Evolutionary conservation across 2,888 invertebrate species (phyloP).

Genomic region (Stenolophus ochropezus): DNA sequence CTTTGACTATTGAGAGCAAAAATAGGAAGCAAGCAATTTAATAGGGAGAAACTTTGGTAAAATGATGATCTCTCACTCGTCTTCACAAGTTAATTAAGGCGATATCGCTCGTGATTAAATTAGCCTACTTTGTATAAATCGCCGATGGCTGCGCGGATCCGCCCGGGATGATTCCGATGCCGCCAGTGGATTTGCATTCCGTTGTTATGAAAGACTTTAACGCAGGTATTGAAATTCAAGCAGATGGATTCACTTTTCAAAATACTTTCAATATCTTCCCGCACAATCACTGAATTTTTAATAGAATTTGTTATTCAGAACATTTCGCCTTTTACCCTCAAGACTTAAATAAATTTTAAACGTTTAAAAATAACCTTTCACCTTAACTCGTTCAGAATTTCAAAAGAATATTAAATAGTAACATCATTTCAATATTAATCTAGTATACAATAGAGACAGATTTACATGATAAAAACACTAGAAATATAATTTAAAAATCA

Average conservation of each 20-base stretch:
- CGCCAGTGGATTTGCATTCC: constrained; percentile 16
- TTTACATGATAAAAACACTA: too few species aligned
- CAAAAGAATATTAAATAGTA: neutral
- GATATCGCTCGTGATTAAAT: constrained; percentile 46
- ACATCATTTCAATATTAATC: too few species aligned
- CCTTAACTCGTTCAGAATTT: neutral
- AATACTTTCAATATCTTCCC: constrained; percentile 25
- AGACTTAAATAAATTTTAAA: neutral
- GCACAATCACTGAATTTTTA: constrained; percentile 21
- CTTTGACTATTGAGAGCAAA: neutral
- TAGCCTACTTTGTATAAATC: constrained; percentile 37
- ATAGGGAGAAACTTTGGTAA: neutral
- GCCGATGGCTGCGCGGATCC: constrained; percentile 12
- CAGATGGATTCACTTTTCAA: constrained; percentile 26
- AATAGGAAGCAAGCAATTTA: neutral
- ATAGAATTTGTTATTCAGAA: constrained; percentile 27
- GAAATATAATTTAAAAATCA: too few species aligned
- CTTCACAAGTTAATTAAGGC: constrained; percentile 35
- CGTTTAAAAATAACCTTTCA: neutral
- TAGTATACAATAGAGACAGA: too few species aligned
- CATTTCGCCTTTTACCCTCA: neutral
- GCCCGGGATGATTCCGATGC: neutral
- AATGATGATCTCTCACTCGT: neutral
- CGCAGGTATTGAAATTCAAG: constrained; percentile 42
- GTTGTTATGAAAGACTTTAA: constrained; percentile 38